Conservation (phyloP, 2,797 vertebrate genomes). For the Sebastes diaconus region DNA sequence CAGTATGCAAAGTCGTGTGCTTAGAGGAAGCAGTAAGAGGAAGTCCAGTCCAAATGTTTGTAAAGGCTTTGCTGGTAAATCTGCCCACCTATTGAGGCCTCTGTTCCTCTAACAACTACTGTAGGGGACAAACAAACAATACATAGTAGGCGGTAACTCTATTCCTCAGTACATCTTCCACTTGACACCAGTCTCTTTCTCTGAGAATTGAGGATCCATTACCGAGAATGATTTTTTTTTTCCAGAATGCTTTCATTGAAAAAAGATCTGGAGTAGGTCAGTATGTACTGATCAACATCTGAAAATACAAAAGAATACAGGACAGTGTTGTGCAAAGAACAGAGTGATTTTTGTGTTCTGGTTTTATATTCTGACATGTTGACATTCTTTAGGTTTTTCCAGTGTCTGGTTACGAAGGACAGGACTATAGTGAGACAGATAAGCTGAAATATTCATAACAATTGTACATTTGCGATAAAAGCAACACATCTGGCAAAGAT, state of each 20-base stretch:
- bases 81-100: not conserved
- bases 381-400: not conserved
- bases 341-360: not conserved
- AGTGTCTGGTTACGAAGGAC: not conserved
- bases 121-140: slow-evolving; percentile 41
- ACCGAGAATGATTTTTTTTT: slow-evolving; percentile 13
- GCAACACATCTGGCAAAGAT: too few species aligned
- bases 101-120: not conserved
- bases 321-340: not conserved
- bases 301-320: not conserved
- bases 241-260: slow-evolving; percentile 5
- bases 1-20: slow-evolving; percentile 42
- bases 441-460: too few species aligned
- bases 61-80: slow-evolving; percentile 20
- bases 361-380: not conserved
- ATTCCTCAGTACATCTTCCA: slow-evolving; percentile 34
- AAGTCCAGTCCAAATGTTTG: slow-evolving; percentile 51
- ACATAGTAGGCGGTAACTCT: slow-evolving; percentile 38
- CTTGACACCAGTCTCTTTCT: slow-evolving; percentile 43
- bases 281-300: not conserved
- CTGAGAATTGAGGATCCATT: slow-evolving; percentile 30
- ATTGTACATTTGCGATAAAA: too few species aligned
- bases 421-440: not conserved
- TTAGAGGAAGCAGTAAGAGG: slow-evolving; percentile 65
- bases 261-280: not conserved